Evolutionary conservation across 2,888 invertebrate species (phyloP).

Genomic region (Drosophila tripunctata): DNA sequence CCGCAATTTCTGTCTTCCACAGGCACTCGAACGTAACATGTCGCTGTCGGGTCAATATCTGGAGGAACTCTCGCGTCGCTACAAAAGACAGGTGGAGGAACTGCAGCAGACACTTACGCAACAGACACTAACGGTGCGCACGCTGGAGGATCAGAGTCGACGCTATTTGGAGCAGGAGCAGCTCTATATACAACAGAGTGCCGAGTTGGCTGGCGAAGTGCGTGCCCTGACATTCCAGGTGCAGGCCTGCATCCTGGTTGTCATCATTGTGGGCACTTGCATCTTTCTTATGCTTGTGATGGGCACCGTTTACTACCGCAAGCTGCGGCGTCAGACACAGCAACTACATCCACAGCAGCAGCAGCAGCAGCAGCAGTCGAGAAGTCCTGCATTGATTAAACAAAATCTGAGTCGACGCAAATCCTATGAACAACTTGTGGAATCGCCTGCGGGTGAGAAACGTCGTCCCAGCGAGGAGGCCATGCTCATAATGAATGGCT

Average conservation of each 20-base stretch:
- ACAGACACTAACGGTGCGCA: slow-evolving; percentile 90
- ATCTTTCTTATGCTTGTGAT: slow-evolving; percentile 80
- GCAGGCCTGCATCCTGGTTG: slow-evolving; percentile 83
- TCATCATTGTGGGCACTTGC: slow-evolving; percentile 82
- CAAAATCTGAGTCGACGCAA: slow-evolving; percentile 85
- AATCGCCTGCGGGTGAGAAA: slow-evolving; percentile 60
- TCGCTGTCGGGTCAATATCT: slow-evolving; percentile 98
- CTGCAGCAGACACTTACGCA: slow-evolving; percentile 94
- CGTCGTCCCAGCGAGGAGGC: slow-evolving; percentile 91
- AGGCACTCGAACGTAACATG: slow-evolving; percentile 98
- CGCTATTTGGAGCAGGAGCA: slow-evolving; percentile 90
- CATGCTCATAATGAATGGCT: slow-evolving; percentile 86
- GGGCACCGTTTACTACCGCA: slow-evolving; percentile 81
- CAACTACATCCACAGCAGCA: slow-evolving; percentile 51
- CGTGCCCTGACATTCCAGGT: slow-evolving; percentile 87
- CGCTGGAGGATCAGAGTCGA: slow-evolving; percentile 89
- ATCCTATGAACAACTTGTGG: slow-evolving; percentile 88
- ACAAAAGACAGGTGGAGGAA: slow-evolving; percentile 98
- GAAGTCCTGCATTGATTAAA: slow-evolving; percentile 16
- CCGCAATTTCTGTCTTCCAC: slow-evolving; percentile 77
- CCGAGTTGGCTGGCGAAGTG: slow-evolving; percentile 88
- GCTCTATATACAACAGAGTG: slow-evolving; percentile 91
- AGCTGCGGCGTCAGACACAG: slow-evolving; percentile 75
- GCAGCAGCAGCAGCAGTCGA: no score
- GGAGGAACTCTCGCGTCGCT: slow-evolving; percentile 96